A percentile compares a stretch with the other conserved stretches of the same genome.
These are phyloP conservation scores for Montipora cactus DNA, from an alignment of 64 coral and sea anemone genomes.

Conservation along the genomic window DNA sequence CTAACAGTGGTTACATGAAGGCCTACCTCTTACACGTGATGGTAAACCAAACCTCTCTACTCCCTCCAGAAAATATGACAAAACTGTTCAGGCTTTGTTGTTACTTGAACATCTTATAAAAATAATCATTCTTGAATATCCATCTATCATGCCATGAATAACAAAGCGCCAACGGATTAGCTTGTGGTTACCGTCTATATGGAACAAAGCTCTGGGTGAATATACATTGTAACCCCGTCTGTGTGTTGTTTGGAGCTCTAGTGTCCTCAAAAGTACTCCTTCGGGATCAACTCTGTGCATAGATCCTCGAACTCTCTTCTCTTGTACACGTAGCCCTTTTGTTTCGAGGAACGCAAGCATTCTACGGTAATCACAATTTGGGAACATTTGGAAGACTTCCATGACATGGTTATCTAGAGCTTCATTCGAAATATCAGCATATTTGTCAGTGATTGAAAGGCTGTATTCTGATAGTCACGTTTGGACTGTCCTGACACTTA, in stretches of 20 bases:
- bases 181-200: constrained; percentile 36
- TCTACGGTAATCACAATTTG: constrained; percentile 25
- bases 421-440: constrained; percentile 33
- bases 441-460: constrained; percentile 25
- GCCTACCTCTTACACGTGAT: constrained; percentile 11
- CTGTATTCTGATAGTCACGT: constrained; percentile 18
- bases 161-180: constrained; percentile 34
- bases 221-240: constrained; percentile 21
- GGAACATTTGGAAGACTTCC: constrained; percentile 49
- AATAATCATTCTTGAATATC: constrained; percentile 43
- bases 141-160: constrained; percentile 32
- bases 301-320: constrained; percentile 6
- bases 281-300: constrained; percentile 14
- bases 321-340: constrained; percentile 18
- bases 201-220: constrained; percentile 20
- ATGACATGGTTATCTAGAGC: constrained; percentile 36
- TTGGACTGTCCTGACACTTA: constrained; percentile 30
- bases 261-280: constrained; percentile 27
- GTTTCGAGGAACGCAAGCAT: constrained; percentile 3
- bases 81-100: constrained; percentile 31
- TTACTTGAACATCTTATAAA: constrained; percentile 10
- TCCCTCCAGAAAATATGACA: constrained; percentile 15
- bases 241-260: constrained; percentile 41
- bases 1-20: not conserved
- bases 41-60: constrained; percentile 20